Conservation (phyloP, 1,140 invertebrate species). For the Anastrepha ludens region DNA sequence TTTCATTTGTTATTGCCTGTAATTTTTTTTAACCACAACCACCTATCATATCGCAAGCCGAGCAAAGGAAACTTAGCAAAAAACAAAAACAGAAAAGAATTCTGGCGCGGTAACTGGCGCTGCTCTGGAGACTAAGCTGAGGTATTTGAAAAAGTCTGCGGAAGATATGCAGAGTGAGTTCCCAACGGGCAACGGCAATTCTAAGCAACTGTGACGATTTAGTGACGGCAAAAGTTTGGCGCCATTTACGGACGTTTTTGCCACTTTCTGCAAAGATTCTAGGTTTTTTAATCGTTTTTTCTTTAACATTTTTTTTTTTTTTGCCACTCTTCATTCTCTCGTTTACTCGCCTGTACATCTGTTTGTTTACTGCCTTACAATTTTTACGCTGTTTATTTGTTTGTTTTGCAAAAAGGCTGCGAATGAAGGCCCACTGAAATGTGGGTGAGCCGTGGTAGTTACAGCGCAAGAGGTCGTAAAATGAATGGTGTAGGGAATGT, state of each 20-base stretch:
- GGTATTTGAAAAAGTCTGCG: too few relatives aligned
- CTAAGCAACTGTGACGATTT: conserved; percentile 35
- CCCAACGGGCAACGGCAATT: not conserved
- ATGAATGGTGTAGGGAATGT: not conserved
- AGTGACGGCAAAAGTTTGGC: not conserved
- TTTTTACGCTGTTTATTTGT: conserved; percentile 1
- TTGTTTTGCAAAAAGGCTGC: not conserved
- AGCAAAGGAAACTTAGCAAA: too few relatives aligned
- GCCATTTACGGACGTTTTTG: not conserved
- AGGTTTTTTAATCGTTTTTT: not conserved
- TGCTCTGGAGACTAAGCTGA: too few relatives aligned
- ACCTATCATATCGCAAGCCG: too few relatives aligned
- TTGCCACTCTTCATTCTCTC: not conserved
- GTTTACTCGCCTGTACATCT: conserved; percentile 14
- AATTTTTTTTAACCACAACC: too few relatives aligned
- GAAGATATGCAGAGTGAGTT: not conserved
- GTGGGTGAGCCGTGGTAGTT: not conserved
- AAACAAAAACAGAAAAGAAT: too few relatives aligned
- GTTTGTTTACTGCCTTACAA: conserved; percentile 15
- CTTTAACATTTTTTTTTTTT: not conserved
- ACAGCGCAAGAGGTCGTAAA: not conserved
- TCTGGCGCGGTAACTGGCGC: too few relatives aligned
- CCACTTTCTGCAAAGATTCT: not conserved
- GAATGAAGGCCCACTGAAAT: not conserved
- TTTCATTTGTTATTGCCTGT: too few relatives aligned